A percentile compares a stretch with the other conserved stretches of the same genome.
Evolutionary conservation across 2,888 invertebrate genomes (phyloP).

Genomic region (Drosophila aldrichi): DNA sequence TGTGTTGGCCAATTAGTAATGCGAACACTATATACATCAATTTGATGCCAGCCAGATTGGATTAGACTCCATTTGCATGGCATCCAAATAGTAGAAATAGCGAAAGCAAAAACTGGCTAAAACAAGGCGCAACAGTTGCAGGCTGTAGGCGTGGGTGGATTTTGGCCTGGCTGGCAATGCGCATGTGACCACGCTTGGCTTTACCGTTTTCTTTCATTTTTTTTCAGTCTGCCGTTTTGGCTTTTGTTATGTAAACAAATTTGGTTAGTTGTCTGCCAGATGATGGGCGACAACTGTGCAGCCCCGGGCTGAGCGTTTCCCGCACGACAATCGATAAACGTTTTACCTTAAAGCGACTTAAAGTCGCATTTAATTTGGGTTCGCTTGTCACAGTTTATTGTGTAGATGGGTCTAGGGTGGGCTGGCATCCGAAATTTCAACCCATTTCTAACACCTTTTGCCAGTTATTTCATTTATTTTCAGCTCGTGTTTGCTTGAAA

Average conservation of each 20-base stretch:
- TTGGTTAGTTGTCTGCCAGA: conserved; percentile 38
- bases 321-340: conserved; percentile 35
- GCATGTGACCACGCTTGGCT: conserved; percentile 70
- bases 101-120: neutral
- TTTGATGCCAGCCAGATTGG: conserved; percentile 54
- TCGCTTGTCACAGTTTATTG: conserved; percentile 25
- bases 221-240: conserved; percentile 13
- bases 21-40: conserved; percentile 23
- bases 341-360: conserved; percentile 23
- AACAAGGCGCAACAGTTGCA: conserved; percentile 73
- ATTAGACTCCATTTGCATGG: conserved; percentile 53
- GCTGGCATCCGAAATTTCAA: conserved; percentile 6
- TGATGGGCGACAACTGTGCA: conserved; percentile 39
- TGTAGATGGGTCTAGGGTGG: neutral
- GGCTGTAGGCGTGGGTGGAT: neutral
- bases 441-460: conserved; percentile 43
- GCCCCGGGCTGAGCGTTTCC: neutral
- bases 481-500: conserved; percentile 31
- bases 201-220: neutral
- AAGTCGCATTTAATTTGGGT: conserved; percentile 13
- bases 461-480: conserved; percentile 56
- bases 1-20: conserved; percentile 54
- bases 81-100: conserved; percentile 1
- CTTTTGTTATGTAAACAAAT: conserved; percentile 76
- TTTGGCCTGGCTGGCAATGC: conserved; percentile 33